phyloP scores from a whole-genome alignment of 2,888 invertebrate species.

The Eristalinus sepulchralis region DNA sequence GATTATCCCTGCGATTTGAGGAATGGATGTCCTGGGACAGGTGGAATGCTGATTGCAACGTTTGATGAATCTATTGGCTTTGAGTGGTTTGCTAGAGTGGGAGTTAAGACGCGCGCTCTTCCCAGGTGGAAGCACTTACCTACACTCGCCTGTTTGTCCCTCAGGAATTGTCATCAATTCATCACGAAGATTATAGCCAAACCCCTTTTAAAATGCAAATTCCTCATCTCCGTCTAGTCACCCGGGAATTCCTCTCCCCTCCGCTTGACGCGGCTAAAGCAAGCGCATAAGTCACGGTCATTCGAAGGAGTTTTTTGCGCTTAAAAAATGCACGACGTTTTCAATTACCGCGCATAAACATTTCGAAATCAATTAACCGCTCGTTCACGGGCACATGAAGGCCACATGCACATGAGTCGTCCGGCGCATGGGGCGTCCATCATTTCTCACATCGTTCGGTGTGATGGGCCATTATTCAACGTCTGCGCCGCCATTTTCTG shows the following conservation, averaged over 20 bases:
- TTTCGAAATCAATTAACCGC: conserved; percentile 26
- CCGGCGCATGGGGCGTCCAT: background rate
- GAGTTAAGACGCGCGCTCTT: background rate
- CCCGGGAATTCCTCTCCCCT: no score
- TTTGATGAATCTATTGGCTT: background rate
- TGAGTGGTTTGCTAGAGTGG: background rate
- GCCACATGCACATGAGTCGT: background rate
- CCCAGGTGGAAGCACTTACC: no score
- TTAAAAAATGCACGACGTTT: conserved; percentile 13
- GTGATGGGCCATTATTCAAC: conserved; percentile 61
- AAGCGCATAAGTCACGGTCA: background rate
- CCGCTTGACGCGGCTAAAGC: background rate
- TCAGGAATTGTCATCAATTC: background rate
- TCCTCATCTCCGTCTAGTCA: background rate
- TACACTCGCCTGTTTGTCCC: no score
- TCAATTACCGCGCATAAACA: conserved; percentile 37
- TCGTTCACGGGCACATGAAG: background rate
- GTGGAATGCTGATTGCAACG: background rate
- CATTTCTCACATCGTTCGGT: conserved; percentile 28
- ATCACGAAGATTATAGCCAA: background rate
- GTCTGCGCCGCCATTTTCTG: conserved; percentile 45
- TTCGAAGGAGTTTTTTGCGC: background rate
- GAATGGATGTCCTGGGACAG: background rate
- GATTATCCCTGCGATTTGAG: background rate
- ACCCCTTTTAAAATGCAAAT: background rate